Evolutionary conservation across 2,797 vertebrate species (phyloP).

Genomic region (Onychomys torridus): DNA sequence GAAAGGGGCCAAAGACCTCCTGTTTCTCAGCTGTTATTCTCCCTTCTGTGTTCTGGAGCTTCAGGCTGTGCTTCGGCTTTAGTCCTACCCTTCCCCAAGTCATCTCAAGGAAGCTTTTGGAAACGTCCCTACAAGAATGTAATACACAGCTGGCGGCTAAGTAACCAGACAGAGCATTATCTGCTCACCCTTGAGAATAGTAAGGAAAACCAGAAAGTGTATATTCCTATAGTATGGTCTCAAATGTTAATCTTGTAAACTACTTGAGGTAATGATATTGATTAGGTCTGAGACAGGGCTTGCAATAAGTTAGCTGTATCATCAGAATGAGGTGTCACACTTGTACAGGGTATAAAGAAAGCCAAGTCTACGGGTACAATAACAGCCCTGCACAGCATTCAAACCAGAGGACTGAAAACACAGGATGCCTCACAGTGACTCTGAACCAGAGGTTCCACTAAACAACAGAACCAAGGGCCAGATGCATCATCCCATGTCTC

Average conservation of each 20-base stretch:
- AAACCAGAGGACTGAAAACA: constrained; percentile 15
- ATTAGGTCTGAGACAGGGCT: constrained; percentile 20
- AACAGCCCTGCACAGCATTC: neutral
- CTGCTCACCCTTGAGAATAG: constrained; percentile 2
- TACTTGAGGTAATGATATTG: constrained; percentile 6
- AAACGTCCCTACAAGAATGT: constrained; percentile 34
- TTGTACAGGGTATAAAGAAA: neutral
- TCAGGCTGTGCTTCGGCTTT: constrained; percentile 55
- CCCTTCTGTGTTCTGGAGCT: constrained; percentile 63
- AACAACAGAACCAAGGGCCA: neutral
- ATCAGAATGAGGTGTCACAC: neutral
- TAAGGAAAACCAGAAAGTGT: constrained; percentile 32
- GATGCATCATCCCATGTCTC: neutral
- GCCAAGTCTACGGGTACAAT: neutral
- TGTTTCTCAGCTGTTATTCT: constrained; percentile 77
- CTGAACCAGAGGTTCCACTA: neutral
- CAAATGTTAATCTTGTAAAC: neutral
- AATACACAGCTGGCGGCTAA: constrained; percentile 36
- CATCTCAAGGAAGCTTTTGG: constrained; percentile 36
- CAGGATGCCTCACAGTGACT: neutral
- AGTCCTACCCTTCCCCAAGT: constrained; percentile 48
- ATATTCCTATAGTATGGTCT: neutral
- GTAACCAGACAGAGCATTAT: constrained; percentile 62
- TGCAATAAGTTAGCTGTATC: neutral
- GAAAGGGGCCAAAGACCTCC: constrained; percentile 79